Evolutionary conservation across 2,888 invertebrate genomes (phyloP), one percentile per base, ranked within the genome.

Genomic region (Leptogaster cylindrica): DNA sequence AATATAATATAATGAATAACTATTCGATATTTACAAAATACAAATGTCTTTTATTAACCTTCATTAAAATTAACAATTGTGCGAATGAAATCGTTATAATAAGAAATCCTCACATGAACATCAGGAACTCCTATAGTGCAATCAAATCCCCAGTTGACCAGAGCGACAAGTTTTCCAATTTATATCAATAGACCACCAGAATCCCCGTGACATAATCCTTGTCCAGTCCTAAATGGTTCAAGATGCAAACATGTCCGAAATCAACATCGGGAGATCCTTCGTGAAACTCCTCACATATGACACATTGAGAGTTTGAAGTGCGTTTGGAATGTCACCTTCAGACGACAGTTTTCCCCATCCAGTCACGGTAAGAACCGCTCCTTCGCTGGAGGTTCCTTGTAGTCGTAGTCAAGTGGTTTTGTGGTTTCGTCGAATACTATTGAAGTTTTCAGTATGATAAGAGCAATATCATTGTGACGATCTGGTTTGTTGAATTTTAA

Each of bases 381-480:
- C 83, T 4, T 83, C 82, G 70, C 81, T 33, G 70, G 77, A 3
- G 84, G 79, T 0, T 82, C 82, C 20, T 83, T 81, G 36, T 78
- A 76, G 20, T 86, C 85, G 10, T 88, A 74, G 36, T 84, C 83
- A 0, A 89, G 80, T 1, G 86, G 84, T 64, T 85, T 80, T 0
- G 88, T 86, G 0, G 76, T 75, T 0, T 82, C 80, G 50, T 83
- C 81, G 69, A 86, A 85, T 10, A 78, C 77, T 2, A 89, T 82
- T 18, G 82, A 80, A 0, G 81, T 73, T 0, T 82, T 76, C 28
- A 90, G 79, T 73, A 85, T 84, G 2, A 91, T 74, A 2, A 91
- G 76, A 0, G 89, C 90, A 66, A 91, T 88, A 73, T 91, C 91
- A 74, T 91, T 86, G 55, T 79, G 76, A 48, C 77, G 79, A 27